Base-by-base conservation (phyloP, 1,140 invertebrate genomes). In the Tetragonula clypearis region DNA sequence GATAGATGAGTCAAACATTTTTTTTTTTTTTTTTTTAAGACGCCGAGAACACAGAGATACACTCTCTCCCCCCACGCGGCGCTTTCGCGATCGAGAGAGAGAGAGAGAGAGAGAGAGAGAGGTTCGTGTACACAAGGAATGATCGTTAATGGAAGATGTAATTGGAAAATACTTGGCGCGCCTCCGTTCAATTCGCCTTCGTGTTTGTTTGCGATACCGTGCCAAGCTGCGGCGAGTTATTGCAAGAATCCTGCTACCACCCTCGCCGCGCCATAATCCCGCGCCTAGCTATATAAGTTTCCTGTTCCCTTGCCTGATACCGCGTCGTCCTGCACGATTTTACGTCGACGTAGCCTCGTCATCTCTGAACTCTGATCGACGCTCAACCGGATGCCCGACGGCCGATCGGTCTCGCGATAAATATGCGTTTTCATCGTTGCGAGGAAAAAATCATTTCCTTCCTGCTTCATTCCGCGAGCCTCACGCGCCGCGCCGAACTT, bases 121-220 rank as follows among this genome's bases (percentile, higher is more conserved):
- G 74, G 55, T 58, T 76, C 72, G 86, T 79, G 86, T 85, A 78
- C 80, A 77, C 80, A 82, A 68, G 87, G 89, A 87, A 73, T 76
- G 90, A 88, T 91, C 90, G 90, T 91, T 91, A 91, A 91, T 91
- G 86, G 87, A 91, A 91, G 86, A 91, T 91, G 90, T 91, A 91
- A 91, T 91, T 91, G 90, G 90, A 91, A 91, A 91, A 91, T 91
- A 91, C 90, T 91, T 91, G 90, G 87, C 90, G 88, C 91, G 90
- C 90, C 87, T 89, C 86, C 88, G 88, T 90, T 90, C 89, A 84
- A 90, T 90, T 90, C 88, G 72, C 81, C 79, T 53, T 69, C 89
- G 86, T 90, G 88, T 90, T 90, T 90, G 88, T 82, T 90, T 79
- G 88, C 88, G 88, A 90, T 90, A 90, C 80, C 86, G 88, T 83